Evolutionary conservation across 2,888 invertebrate genomes (phyloP).

Genomic region (Phymatocera aterrima): DNA sequence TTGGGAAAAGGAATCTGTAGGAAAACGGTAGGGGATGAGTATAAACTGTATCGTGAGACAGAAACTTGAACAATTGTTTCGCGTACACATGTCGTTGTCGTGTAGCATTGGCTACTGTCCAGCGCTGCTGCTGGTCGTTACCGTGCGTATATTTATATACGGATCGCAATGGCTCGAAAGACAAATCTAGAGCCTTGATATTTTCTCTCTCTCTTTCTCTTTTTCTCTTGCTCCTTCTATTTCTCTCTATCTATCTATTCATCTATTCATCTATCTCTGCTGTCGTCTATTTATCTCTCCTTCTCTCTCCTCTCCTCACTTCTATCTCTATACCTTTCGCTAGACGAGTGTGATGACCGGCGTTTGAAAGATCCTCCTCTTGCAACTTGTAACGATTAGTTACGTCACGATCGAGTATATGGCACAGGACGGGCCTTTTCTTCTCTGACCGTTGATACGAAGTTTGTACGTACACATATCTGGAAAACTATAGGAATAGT

Average conservation of each 20-base stretch:
- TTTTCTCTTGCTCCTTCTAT: neutral
- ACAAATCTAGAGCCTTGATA: conserved; percentile 52
- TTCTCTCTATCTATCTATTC: neutral
- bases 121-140: conserved; percentile 54
- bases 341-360: conserved; percentile 16
- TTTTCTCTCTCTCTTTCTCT: conserved; percentile 7
- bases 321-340: conserved; percentile 3
- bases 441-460: neutral
- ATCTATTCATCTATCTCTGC: neutral
- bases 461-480: too few relatives aligned
- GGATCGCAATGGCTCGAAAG: conserved; percentile 52
- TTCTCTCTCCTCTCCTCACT: neutral
- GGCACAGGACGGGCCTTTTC: neutral
- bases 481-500: too few relatives aligned
- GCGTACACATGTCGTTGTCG: neutral
- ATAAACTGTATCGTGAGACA: neutral
- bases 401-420: neutral
- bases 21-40: too few relatives aligned
- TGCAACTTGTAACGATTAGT: neutral
- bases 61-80: neutral
- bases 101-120: conserved; percentile 59
- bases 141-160: conserved; percentile 65
- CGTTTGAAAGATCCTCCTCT: neutral
- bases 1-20: too few relatives aligned
- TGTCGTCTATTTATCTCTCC: neutral